phyloP scores from a whole-genome alignment of 2,797 vertebrate species.

The Phoeniculus purpureus region DNA sequence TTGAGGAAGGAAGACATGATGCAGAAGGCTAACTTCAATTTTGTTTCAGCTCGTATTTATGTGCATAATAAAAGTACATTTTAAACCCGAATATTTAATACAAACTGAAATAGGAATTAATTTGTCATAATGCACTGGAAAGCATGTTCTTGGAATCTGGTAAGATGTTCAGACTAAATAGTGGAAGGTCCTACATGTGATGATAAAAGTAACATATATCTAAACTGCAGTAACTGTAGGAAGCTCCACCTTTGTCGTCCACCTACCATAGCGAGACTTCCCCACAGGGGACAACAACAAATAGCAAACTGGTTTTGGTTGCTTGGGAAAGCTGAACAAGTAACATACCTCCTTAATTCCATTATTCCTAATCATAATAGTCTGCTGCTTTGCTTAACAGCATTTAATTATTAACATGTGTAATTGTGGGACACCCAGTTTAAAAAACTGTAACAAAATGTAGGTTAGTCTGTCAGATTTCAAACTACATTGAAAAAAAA shows the following conservation, averaged over 20 bases:
- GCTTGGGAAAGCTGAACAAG: constrained; percentile 26
- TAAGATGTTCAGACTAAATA: neutral
- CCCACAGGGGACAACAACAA: constrained; percentile 21
- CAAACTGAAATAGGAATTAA: neutral
- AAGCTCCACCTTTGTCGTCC: neutral
- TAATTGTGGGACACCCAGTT: neutral
- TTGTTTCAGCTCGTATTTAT: neutral
- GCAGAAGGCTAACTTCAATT: neutral
- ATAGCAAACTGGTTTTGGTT: neutral
- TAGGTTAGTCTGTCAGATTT: neutral
- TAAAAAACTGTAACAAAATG: neutral
- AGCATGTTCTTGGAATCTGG: neutral
- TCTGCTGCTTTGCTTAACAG: neutral
- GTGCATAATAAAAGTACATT: neutral
- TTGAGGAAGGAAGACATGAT: neutral
- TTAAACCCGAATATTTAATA: neutral
- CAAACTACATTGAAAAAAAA: neutral
- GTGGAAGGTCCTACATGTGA: neutral
- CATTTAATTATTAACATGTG: neutral
- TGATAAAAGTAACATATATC: neutral
- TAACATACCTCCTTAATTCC: neutral
- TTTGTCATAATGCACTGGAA: neutral
- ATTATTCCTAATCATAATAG: neutral
- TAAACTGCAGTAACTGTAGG: neutral
- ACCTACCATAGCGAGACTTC: neutral